Evolutionary conservation across 2,113 vertebrate genomes (phyloP).

Genomic region (Argyrosomus japonicus): DNA sequence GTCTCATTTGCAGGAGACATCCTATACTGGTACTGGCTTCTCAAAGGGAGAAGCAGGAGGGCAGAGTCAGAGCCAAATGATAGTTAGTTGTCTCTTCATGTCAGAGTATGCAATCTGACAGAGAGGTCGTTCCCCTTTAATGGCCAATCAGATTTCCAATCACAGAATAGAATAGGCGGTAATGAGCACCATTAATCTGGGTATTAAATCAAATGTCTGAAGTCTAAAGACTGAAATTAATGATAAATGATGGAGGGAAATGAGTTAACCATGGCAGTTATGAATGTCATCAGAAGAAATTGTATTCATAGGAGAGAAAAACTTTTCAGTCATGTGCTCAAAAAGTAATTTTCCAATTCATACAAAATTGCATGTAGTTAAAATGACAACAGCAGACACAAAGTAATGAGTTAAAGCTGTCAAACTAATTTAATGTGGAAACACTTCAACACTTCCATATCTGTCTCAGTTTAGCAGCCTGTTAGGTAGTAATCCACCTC

Average conservation of each 20-base stretch:
- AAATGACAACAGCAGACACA: background rate
- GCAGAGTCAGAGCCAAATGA: constrained; percentile 26
- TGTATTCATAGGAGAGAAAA: background rate
- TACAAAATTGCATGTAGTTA: background rate
- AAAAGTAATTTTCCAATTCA: background rate
- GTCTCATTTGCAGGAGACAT: constrained; percentile 15
- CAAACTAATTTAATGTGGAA: background rate
- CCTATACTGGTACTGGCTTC: background rate
- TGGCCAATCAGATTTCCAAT: background rate
- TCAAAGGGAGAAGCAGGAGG: constrained; percentile 40
- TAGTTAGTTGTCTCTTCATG: background rate
- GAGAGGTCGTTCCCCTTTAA: background rate
- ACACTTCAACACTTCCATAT: background rate
- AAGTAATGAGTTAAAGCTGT: background rate
- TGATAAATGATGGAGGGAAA: background rate
- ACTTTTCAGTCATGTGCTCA: background rate
- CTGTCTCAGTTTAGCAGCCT: background rate
- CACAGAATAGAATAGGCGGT: background rate
- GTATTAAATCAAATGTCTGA: background rate
- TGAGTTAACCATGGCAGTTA: background rate
- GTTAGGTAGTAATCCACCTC: background rate
- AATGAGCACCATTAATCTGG: constrained; percentile 18
- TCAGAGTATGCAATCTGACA: constrained; percentile 1
- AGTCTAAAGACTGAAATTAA: background rate
- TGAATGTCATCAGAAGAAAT: background rate